These are phyloP conservation scores for Myzus persicae DNA, from an alignment of 1,140 invertebrate species.

Conservation along the genomic window DNA sequence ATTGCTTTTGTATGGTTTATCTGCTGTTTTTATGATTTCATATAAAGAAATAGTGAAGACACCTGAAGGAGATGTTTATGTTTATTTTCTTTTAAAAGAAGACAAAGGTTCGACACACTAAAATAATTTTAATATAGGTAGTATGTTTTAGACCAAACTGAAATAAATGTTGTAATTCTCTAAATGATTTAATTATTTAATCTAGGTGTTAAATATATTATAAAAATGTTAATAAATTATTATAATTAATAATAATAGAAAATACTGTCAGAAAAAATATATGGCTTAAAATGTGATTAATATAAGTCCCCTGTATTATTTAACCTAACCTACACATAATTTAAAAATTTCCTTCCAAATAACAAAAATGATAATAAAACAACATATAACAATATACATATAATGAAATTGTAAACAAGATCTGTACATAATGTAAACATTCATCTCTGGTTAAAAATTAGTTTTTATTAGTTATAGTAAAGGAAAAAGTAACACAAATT, in stretches of 20 bases:
- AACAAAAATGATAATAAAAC: not conserved
- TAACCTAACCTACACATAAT: not conserved
- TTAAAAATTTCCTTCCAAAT: not conserved
- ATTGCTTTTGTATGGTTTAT: slow-evolving; percentile 88
- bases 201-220: not conserved
- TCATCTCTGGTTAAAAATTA: not conserved
- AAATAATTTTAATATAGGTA: slow-evolving; percentile 19
- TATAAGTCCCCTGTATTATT: not conserved
- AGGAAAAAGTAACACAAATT: not conserved
- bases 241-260: no score
- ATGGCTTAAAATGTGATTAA: not conserved
- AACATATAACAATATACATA: not conserved
- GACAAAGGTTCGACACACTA: slow-evolving; percentile 79
- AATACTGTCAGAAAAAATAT: not conserved
- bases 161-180: not conserved
- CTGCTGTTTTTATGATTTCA: slow-evolving; percentile 80
- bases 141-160: not conserved
- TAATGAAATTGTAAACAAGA: not conserved
- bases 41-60: slow-evolving; percentile 82
- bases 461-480: not conserved
- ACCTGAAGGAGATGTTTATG: slow-evolving; percentile 74
- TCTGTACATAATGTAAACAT: no score
- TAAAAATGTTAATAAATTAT: not conserved
- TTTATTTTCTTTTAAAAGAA: slow-evolving; percentile 88
- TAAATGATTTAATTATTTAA: not conserved